Percentiles rank a stretch among this genome's conserved stretches.
These are phyloP conservation scores for Leptinotarsa texana DNA, from an alignment of 1,140 invertebrate genomes.

Conservation along the genomic window DNA sequence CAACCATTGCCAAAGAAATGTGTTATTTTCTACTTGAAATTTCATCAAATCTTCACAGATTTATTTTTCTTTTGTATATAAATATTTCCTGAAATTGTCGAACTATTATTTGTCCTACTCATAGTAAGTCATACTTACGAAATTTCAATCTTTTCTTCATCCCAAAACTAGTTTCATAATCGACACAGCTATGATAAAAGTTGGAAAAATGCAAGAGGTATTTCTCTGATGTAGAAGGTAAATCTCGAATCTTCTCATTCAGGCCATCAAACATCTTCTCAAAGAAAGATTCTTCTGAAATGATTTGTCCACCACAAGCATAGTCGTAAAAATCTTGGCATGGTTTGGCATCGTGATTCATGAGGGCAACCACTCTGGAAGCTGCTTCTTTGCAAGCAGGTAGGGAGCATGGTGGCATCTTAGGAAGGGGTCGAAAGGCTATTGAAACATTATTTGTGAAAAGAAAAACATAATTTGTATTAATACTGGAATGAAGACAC, in stretches of 20 bases:
- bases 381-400: conserved; percentile 1
- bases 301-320: conserved; percentile 3
- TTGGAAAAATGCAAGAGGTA: neutral
- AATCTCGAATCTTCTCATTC: neutral
- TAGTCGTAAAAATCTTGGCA: neutral
- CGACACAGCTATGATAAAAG: neutral
- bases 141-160: neutral
- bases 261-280: neutral
- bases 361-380: conserved; percentile 1
- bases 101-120: too few species aligned
- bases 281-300: neutral
- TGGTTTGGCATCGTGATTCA: conserved; percentile 1
- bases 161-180: neutral
- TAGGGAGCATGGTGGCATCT: neutral
- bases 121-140: neutral
- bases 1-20: too few species aligned
- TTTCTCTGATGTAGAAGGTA: neutral
- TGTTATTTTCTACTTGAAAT: too few species aligned
- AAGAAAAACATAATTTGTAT: neutral
- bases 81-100: too few species aligned
- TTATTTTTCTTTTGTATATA: too few species aligned
- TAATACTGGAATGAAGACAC: neutral
- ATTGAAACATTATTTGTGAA: neutral
- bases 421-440: neutral
- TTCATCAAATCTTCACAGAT: too few species aligned